These are phyloP conservation scores for Cheilosia impressa DNA, from an alignment of 2,888 invertebrate species.

Conservation along the genomic window DNA sequence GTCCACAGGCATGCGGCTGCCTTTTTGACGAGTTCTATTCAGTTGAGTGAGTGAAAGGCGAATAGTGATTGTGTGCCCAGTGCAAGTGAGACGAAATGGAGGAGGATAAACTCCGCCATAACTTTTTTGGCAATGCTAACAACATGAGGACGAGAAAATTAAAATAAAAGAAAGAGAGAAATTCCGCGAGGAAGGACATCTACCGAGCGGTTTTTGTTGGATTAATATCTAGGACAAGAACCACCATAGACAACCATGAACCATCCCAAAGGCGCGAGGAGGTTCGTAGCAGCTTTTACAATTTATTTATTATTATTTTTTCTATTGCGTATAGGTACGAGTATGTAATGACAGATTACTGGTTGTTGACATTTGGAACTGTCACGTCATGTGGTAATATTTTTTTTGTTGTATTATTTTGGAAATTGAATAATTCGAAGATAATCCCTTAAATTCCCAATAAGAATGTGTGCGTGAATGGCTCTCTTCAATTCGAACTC, in stretches of 20 bases:
- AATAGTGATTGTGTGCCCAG: background rate
- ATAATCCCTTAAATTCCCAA: constrained; percentile 39
- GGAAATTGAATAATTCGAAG: background rate
- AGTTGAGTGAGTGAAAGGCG: constrained; percentile 45
- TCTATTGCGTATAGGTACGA: background rate
- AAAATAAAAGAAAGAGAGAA: constrained; percentile 43
- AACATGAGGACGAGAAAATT: constrained; percentile 52
- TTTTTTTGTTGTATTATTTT: background rate
- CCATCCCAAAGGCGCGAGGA: background rate
- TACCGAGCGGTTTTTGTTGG: constrained; percentile 22
- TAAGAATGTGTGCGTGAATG: constrained; percentile 53
- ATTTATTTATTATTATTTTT: background rate
- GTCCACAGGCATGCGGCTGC: constrained; percentile 63
- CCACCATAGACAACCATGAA: background rate
- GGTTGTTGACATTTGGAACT: background rate
- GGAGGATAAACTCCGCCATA: constrained; percentile 53
- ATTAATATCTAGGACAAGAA: constrained; percentile 55
- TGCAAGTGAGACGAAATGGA: constrained; percentile 22
- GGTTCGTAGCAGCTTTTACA: constrained; percentile 38
- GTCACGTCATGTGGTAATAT: background rate
- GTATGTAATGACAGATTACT: too few species aligned
- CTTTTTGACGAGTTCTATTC: constrained; percentile 22
- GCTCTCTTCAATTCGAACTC: constrained; percentile 6
- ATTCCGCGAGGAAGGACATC: constrained; percentile 62
- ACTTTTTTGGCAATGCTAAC: constrained; percentile 55